Base-by-base conservation (phyloP, 2,797 vertebrate genomes). In the Euthynnus affinis region DNA sequence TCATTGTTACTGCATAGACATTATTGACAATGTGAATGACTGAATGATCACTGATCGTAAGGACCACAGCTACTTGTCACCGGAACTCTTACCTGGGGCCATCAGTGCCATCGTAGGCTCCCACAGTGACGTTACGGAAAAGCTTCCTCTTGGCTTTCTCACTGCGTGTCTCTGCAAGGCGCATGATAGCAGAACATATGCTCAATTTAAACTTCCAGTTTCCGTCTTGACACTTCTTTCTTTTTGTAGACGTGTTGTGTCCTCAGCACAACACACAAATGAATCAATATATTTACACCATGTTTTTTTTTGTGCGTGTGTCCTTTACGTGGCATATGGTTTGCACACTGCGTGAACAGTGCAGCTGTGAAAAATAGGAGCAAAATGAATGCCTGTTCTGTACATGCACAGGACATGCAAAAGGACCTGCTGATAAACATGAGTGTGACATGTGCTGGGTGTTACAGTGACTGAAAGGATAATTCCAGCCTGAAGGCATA, bases 61-160 rank as follows among this genome's bases (percentile, higher is more conserved):
- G 37, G 34, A 34, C 69, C 49, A 40, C 2, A 44, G 57, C 20
- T 14, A 23, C 10, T 40, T 20, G 27, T 32, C 67, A 20, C 48
- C 8, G 65, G 52, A 49, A 49, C 20, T 68, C 94, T 92, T 94
- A 96, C 96, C 96, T 96, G 81, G 97, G 96, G 66, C 96, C 95
- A 64, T 98, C 97, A 0, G 96, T 96, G 88, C 97, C 97, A 55
- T 98, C 97, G 1, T 98, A 98, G 49, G 97, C 97, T 83, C 97
- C 97, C 17, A 98, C 97, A 0, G 97, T 98, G 82, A 98, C 97
- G 80, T 98, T 97, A 37, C 97, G 96, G 91, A 98, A 98, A 73
- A 98, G 95, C 79, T 96, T 96, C 82, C 97, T 95, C 89, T 96
- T 97, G 53, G 97, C 95, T 88, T 97, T 97, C 87, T 98, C 97